These are phyloP conservation scores for Rostratula benghalensis DNA, from an alignment of 2,113 vertebrate species.

Conservation along the genomic window DNA sequence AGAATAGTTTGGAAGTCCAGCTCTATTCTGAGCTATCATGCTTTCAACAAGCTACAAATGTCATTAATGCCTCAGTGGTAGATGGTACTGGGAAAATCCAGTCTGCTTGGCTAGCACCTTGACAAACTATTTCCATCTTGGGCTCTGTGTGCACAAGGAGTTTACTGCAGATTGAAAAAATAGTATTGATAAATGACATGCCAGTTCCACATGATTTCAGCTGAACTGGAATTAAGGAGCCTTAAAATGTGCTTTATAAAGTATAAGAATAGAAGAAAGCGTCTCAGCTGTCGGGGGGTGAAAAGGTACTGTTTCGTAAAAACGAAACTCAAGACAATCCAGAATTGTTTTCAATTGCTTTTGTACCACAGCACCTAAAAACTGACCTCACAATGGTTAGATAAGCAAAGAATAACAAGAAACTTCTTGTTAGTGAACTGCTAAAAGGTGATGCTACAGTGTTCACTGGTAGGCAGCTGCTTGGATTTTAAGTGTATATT, in stretches of 20 bases:
- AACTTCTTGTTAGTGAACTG: background rate
- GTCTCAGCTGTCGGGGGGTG: background rate
- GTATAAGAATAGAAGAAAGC: background rate
- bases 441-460: background rate
- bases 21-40: background rate
- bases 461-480: background rate
- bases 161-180: slow-evolving; percentile 7
- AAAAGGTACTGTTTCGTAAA: background rate
- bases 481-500: background rate
- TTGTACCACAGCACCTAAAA: background rate
- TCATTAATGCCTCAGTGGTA: background rate
- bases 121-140: background rate
- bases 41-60: background rate
- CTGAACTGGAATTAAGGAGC: background rate
- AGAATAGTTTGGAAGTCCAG: background rate
- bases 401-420: background rate
- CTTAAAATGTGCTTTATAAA: background rate
- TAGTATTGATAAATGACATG: background rate
- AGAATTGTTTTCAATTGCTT: background rate
- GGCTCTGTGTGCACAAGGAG: background rate
- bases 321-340: background rate
- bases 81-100: background rate
- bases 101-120: background rate
- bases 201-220: background rate
- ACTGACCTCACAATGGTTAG: background rate